Base-by-base conservation (phyloP, 1,140 invertebrate genomes). In the Lepidurus arcticus region DNA sequence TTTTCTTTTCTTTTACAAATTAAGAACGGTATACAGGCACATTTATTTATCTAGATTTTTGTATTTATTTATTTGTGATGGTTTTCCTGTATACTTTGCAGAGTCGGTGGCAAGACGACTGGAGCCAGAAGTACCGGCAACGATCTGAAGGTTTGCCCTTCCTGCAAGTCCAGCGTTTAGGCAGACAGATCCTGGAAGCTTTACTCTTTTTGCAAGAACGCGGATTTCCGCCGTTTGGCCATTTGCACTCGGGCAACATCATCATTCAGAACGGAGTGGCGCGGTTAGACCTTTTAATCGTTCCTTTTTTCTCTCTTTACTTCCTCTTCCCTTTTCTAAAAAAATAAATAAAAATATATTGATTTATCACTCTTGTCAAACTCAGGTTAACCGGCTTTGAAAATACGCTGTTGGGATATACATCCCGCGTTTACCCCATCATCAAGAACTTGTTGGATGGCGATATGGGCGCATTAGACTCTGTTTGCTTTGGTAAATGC, bases 251-350 rank as follows among this genome's bases (percentile, higher is more conserved):
- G 42, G 94, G 94, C 43, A 97, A 97, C 86, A 90, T 97, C 9
- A 92, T 96, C 80, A 87, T 96, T 26, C 93, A 96, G 82, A 95
- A 96, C 84, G 94, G 94, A 1, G 93, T 95, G 0, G 94, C 93
- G 16, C 87, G 90, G 83, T 85, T 82, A 81, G 79, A 53, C 10
- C 44, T 34, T 47, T 42, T 34, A 26, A 26, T 26, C 26, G 26
- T 26, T 26, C 26, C 34, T 34, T 4, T 34, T 34, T 34, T 53
- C 6, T 11, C 13, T 11, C 0, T 53, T 53, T 53, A 7, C 53
- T 65, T 65, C 53, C 4, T 34, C n/a, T 65, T 16, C 9, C n/a
- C 6, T 16, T 65, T 5, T 11, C n/a, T 16, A 79, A 73, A 47
- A 73, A 73, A n/a, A 44, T 42, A 44, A 44, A 53, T n/a, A 79